Percentiles rank a stretch among this genome's conserved stretches.
Conservation (phyloP, 53 echinoderm and acorn worm species). For the Holothuria scabra region DNA sequence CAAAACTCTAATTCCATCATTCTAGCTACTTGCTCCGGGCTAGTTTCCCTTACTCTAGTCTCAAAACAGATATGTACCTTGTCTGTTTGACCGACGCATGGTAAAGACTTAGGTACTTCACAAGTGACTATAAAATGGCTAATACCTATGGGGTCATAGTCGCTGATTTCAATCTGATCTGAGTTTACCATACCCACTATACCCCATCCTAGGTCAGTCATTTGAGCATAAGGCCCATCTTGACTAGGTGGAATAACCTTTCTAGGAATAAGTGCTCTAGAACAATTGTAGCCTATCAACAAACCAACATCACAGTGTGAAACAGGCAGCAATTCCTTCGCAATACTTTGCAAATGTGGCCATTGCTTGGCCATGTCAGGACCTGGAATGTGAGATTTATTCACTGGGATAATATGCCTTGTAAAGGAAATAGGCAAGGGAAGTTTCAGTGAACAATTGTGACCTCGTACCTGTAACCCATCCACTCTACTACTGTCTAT, state of each 20-base stretch:
- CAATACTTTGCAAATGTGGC: conserved; percentile 4
- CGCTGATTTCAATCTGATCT: background rate
- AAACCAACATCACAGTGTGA: background rate
- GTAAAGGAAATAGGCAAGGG: background rate
- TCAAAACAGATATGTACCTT: background rate
- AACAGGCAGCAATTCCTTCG: background rate
- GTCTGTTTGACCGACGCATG: background rate
- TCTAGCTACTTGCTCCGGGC: background rate
- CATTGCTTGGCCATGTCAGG: background rate
- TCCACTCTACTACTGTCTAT: conserved; percentile 15
- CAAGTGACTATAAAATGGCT: background rate
- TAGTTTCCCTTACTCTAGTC: background rate
- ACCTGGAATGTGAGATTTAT: background rate
- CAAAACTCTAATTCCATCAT: no score
- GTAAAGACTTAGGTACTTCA: background rate
- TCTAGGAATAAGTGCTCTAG: background rate
- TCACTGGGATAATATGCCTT: background rate
- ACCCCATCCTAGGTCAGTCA: background rate
- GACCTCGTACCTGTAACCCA: background rate
- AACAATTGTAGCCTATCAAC: conserved; percentile 1
- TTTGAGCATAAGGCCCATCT: conserved; percentile 17
- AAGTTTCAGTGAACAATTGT: background rate
- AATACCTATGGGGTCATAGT: background rate
- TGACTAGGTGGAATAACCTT: background rate
- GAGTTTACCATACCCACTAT: no score